Evolutionary conservation across 2,888 invertebrate species (phyloP), one percentile per base, ranked within the genome.

Genomic region (Dyspetes luteomarginatus): DNA sequence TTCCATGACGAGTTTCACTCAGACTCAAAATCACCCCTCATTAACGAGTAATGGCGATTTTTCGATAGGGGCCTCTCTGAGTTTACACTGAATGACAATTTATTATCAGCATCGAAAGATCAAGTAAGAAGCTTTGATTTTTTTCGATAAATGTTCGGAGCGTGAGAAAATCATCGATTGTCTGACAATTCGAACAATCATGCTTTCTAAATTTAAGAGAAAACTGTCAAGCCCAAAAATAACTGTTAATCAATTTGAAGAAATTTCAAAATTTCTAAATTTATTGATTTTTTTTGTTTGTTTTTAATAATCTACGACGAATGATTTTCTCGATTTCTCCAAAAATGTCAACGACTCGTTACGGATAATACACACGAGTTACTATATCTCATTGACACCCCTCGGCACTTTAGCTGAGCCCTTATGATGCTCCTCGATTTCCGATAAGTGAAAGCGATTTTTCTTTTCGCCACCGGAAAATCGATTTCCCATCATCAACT

Each of bases 41-140:
- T 89, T 88, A 86, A 89, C 88, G 86, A 84, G 82, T 85, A 86
- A 85, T 86, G 84, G 76, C 82, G 84, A 85, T 82, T 77, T 75
- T 58, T 45, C 45, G 45, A 45, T 45, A 17, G 45, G 15, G 45
- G 45, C 5, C 9, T 36, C n/a, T n/a, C n/a, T n/a, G n/a, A n/a
- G n/a, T n/a, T n/a, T n/a, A n/a, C n/a, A n/a, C n/a, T n/a, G n/a
- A n/a, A n/a, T n/a, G n/a, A 17, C 45, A 15, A 45, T 45, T 45
- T 7, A 60, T 60, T 45, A 43, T 45, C 64, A 28, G 43, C 24
- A 64, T 24, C 62, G 15, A 22, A 19, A 73, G 26, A 45, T 64
- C 24, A 26, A 64, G 45, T 24, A 26, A 45, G 22, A 17, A 45
- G 26, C 26, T 4, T 28, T 7, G 45, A 3, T 28, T 48, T 12